Conservation (phyloP, 2,888 invertebrate genomes). For the Limnephilus rhombicus region DNA sequence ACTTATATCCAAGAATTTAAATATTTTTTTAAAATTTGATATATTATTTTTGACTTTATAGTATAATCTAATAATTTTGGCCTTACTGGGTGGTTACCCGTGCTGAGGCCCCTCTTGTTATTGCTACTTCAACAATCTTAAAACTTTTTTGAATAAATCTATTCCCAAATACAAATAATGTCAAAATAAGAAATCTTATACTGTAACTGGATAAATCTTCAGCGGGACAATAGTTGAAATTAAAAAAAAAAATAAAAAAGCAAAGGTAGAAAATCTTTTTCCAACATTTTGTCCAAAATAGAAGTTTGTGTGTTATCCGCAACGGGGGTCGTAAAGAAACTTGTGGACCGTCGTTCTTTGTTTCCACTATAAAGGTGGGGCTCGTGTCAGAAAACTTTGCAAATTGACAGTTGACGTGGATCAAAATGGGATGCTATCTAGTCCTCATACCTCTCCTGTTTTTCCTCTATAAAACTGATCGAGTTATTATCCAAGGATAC, state of each 20-base stretch:
- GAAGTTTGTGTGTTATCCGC: not conserved
- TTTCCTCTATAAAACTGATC: not conserved
- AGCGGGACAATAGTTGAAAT: too few species aligned
- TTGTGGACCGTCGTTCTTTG: not conserved
- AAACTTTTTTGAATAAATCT: too few species aligned
- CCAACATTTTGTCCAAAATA: not conserved
- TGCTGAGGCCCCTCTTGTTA: too few species aligned
- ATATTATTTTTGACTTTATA: too few species aligned
- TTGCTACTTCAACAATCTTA: too few species aligned
- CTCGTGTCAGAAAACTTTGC: not conserved
- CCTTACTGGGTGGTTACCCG: too few species aligned
- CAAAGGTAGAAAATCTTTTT: not conserved
- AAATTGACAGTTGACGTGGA: slow-evolving; percentile 21
- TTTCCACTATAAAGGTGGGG: not conserved
- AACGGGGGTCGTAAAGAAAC: not conserved
- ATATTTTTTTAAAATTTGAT: too few species aligned
- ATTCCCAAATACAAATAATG: too few species aligned
- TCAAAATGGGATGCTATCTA: not conserved
- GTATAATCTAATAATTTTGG: too few species aligned
- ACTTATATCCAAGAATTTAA: too few species aligned
- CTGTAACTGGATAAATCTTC: too few species aligned
- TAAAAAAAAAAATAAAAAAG: not conserved
- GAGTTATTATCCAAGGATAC: not conserved
- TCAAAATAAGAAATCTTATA: too few species aligned
- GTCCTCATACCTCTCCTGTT: not conserved